phyloP scores from a whole-genome alignment of 2,888 invertebrate species.

The Adelognathus sp. region DNA sequence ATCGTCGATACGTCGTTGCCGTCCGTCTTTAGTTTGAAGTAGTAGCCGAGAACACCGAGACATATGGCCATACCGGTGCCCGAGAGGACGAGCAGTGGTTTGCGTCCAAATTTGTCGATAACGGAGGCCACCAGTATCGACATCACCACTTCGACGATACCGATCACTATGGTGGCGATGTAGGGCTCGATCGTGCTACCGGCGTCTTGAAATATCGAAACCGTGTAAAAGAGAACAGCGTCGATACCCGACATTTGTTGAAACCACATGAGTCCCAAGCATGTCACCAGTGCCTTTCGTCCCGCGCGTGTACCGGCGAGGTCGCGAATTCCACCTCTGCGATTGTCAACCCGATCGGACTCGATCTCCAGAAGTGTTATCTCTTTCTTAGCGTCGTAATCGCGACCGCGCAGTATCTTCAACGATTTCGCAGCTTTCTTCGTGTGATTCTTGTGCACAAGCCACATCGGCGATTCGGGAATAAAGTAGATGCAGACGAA shows the following conservation, averaged over 20 bases:
- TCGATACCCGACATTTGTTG: constrained; percentile 82
- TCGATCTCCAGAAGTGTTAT: constrained; percentile 70
- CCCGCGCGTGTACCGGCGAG: constrained; percentile 72
- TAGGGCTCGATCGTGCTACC: constrained; percentile 78
- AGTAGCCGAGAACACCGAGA: constrained; percentile 76
- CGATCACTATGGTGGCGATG: constrained; percentile 82
- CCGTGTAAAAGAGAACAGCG: constrained; percentile 80
- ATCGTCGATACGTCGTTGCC: constrained; percentile 69
- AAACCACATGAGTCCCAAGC: constrained; percentile 83
- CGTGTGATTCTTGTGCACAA: constrained; percentile 68
- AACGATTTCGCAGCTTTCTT: constrained; percentile 67
- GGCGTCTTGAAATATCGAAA: constrained; percentile 79
- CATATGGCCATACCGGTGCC: constrained; percentile 79
- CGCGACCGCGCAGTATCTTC: constrained; percentile 65
- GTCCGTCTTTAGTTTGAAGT: constrained; percentile 74
- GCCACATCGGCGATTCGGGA: constrained; percentile 76
- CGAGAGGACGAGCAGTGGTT: constrained; percentile 82
- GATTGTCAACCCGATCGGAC: constrained; percentile 68
- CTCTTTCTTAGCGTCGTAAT: constrained; percentile 70
- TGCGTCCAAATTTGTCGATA: constrained; percentile 83
- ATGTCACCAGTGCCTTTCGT: constrained; percentile 80
- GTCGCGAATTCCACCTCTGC: constrained; percentile 73
- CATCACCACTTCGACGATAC: constrained; percentile 81
- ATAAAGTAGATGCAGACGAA: constrained; percentile 72
- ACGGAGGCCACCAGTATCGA: constrained; percentile 77